Conservation (phyloP, 2,888 invertebrate genomes). For the Hirtodrosophila duncani region DNA sequence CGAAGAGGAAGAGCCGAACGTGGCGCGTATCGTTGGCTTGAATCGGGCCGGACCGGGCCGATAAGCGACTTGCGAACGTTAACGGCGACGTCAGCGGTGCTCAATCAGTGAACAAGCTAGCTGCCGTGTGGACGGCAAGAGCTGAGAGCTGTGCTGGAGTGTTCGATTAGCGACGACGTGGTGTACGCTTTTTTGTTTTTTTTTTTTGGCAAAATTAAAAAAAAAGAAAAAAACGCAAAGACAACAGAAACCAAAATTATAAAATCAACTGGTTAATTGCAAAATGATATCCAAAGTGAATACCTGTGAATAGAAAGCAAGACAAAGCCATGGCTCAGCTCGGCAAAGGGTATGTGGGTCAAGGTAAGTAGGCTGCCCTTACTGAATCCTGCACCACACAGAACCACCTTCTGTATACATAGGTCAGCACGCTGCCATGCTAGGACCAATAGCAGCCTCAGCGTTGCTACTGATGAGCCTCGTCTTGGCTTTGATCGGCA, state of each 20-base stretch:
- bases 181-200: constrained; percentile 28
- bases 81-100: constrained; percentile 42
- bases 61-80: constrained; percentile 46
- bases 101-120: constrained; percentile 62
- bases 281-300: constrained; percentile 47
- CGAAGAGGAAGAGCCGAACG: constrained; percentile 33
- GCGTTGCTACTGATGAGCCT: constrained; percentile 60
- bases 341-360: constrained; percentile 48
- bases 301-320: constrained; percentile 23
- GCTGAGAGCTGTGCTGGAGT: constrained; percentile 28
- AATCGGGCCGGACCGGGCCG: constrained; percentile 39
- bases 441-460: constrained; percentile 42
- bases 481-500: constrained; percentile 75
- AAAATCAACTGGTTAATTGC: constrained; percentile 36
- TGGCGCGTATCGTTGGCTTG: too few species aligned
- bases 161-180: constrained; percentile 64
- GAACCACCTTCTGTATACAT: background rate
- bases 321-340: constrained; percentile 54
- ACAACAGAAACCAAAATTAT: constrained; percentile 13
- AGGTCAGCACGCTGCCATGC: constrained; percentile 32
- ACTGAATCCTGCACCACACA: background rate
- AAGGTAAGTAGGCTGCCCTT: constrained; percentile 43
- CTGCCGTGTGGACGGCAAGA: constrained; percentile 38
- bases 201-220: constrained; percentile 8
- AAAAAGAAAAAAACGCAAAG: constrained; percentile 22